Evolutionary conservation across 2,888 invertebrate genomes (phyloP).

Genomic region (Philereme vetulata): DNA sequence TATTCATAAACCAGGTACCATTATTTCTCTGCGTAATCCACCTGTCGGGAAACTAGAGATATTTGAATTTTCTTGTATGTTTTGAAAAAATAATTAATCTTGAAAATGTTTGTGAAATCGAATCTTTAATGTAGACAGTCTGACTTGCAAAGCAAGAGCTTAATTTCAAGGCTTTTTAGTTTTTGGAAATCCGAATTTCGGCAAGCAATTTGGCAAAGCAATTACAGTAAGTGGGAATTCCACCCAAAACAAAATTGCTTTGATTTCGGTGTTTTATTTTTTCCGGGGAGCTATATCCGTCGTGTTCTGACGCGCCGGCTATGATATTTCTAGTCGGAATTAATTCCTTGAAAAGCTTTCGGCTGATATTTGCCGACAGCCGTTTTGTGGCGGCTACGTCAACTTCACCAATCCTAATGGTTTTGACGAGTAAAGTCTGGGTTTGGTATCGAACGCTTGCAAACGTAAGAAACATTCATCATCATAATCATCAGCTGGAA

Average conservation of each 20-base stretch:
- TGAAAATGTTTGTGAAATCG: background rate
- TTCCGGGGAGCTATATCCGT: slow-evolving; percentile 18
- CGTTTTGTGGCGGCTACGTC: slow-evolving; percentile 8
- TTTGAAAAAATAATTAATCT: slow-evolving; percentile 7
- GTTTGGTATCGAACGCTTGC: too few relatives aligned
- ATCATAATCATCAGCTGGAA: too few relatives aligned
- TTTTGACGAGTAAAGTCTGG: too few relatives aligned
- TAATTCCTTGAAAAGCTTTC: slow-evolving; percentile 25
- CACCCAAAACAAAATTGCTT: slow-evolving; percentile 16
- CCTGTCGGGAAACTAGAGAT: slow-evolving; percentile 34
- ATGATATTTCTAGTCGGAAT: slow-evolving; percentile 25
- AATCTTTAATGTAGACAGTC: background rate
- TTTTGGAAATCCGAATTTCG: background rate
- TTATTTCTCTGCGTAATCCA: slow-evolving; percentile 45
- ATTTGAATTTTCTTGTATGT: slow-evolving; percentile 10
- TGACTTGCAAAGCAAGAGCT: background rate
- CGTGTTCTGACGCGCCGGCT: slow-evolving; percentile 9
- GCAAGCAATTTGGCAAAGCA: slow-evolving; percentile 17
- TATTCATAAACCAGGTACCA: slow-evolving; percentile 33
- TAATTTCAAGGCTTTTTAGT: background rate
- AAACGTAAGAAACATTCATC: too few relatives aligned
- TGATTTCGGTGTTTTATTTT: slow-evolving; percentile 15
- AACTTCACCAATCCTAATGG: background rate
- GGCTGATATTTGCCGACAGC: slow-evolving; percentile 21
- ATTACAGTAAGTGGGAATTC: slow-evolving; percentile 14